Evolutionary conservation across 2,113 vertebrate genomes (phyloP), one percentile per base, ranked within the genome.

Genomic region (Ptilonorhynchus violaceus): DNA sequence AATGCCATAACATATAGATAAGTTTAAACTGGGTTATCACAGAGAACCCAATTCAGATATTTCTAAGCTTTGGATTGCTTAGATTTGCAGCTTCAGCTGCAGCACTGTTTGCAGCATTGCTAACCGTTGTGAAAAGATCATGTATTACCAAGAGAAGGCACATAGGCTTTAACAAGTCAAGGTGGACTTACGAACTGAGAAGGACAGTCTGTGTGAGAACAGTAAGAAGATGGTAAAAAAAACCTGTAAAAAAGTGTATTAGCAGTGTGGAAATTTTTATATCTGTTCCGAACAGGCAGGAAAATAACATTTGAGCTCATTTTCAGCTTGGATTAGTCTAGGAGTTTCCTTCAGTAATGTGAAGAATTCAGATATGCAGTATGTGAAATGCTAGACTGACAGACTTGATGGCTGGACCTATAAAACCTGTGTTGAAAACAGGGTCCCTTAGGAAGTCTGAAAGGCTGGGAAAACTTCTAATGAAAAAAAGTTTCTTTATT

Each of bases 71-170:
- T 58, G 25, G 47, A 28, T 87, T 80, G 64, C 84, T 87, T 67
- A 56, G 88, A 39, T 81, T 91, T 89, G 42, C 63, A 83, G 53
- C 50, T 46, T 77, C 59, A 74, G 64, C 80, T 89, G 84, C 47
- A 89, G 35, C 35, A 37, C 4, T 6, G 21, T 63, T 86, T 63
- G 33, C 28, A 44, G 30, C 56, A 41, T 60, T 85, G 46, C 12
- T 70, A 22, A 73, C 35, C 35, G 3, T 69, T 83, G 52, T 50
- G 31, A 20, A 88, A 88, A 70, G 50, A 19, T 80, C 2, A 3
- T 13, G 2, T 42, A 1, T 94, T 75, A 49, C 10, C 41, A 33
- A 59, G 58, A 80, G 46, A 53, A 74, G 37, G 39, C 42, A 85
- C 66, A 13, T 68, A 27, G 3, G 15, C 20, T 49, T 60, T 72